phyloP scores from a whole-genome alignment of 2,797 vertebrate species.

The Graptemys geographica region DNA sequence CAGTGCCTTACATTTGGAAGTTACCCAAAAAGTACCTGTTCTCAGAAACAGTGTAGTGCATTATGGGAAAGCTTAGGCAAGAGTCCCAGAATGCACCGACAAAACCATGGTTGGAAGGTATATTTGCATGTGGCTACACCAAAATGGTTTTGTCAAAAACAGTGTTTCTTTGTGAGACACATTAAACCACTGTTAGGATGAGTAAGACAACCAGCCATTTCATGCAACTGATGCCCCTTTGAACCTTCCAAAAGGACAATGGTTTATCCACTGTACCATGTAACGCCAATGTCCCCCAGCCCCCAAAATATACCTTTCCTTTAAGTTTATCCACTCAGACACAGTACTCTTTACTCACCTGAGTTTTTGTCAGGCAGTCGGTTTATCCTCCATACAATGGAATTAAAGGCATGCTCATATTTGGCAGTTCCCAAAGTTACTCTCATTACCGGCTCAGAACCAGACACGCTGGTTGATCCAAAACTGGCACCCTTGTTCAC shows the following conservation, averaged over 20 bases:
- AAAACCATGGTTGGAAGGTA: neutral
- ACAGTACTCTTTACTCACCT: conserved; percentile 78
- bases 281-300: neutral
- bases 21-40: neutral
- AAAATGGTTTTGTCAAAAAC: neutral
- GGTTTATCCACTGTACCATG: neutral
- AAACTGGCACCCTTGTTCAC: conserved; percentile 92
- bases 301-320: neutral
- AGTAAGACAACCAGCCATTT: neutral
- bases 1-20: neutral
- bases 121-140: neutral
- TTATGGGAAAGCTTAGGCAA: neutral
- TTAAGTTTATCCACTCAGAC: neutral
- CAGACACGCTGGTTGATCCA: conserved; percentile 85
- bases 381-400: conserved; percentile 92
- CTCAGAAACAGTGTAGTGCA: neutral
- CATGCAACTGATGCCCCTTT: neutral
- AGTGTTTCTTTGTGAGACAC: neutral
- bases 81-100: neutral
- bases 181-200: neutral
- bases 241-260: neutral
- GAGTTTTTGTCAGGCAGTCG: conserved; percentile 93
- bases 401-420: conserved; percentile 90
- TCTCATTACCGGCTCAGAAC: conserved; percentile 92
- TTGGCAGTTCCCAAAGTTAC: conserved; percentile 92